Conservation (phyloP, 2,888 invertebrate genomes). For the Rhaphigaster nebulosa region DNA sequence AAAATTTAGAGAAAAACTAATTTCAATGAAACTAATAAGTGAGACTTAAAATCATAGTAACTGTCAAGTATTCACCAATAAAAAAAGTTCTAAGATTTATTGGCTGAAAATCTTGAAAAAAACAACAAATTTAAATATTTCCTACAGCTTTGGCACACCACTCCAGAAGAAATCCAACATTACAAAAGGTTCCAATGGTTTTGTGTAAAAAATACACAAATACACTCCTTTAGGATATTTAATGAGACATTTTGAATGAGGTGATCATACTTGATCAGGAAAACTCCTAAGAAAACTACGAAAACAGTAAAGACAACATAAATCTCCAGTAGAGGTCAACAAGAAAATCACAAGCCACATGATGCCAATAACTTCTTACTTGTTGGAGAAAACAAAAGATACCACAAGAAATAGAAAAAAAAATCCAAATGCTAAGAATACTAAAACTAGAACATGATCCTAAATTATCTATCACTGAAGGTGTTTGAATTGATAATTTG, state of each 20-base stretch:
- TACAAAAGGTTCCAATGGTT: not conserved
- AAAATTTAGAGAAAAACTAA: not conserved
- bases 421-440: not conserved
- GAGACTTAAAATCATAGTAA: not conserved
- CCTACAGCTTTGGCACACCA: slow-evolving; percentile 12
- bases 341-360: not conserved
- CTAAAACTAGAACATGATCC: not conserved
- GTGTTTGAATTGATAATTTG: not conserved
- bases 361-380: not conserved
- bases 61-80: not conserved
- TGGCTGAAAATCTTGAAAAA: not conserved
- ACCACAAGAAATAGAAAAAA: not conserved
- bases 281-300: not conserved
- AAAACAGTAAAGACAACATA: not conserved
- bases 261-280: not conserved
- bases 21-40: not conserved
- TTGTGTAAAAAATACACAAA: not conserved
- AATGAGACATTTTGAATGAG: not conserved
- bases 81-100: not conserved
- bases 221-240: not conserved
- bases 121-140: not conserved
- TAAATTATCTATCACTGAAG: not conserved
- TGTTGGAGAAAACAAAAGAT: not conserved
- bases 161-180: not conserved
- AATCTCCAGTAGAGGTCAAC: not conserved